Evolutionary conservation across 2,113 vertebrate genomes (phyloP).

Genomic region (Macrotis lagotis): DNA sequence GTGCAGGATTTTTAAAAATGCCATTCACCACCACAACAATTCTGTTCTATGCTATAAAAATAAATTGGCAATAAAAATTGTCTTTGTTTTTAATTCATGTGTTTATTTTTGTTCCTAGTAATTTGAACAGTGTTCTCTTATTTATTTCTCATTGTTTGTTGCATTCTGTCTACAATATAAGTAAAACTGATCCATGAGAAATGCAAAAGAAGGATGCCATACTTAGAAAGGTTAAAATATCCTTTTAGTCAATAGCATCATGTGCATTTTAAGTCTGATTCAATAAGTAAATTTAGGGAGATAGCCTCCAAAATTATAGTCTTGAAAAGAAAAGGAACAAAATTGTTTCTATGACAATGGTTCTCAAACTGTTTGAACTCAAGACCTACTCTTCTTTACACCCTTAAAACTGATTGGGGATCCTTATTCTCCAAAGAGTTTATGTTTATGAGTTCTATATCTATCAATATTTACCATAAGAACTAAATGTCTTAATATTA

Average conservation of each 20-base stretch:
- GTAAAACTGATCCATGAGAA: not conserved
- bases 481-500: not conserved
- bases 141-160: not conserved
- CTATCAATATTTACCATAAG: not conserved
- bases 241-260: constrained; percentile 10
- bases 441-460: not conserved
- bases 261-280: constrained; percentile 18
- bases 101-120: not conserved
- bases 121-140: not conserved
- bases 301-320: not conserved
- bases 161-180: constrained; percentile 13
- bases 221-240: constrained; percentile 27
- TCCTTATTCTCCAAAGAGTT: not conserved
- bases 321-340: constrained; percentile 5
- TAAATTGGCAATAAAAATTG: constrained; percentile 9
- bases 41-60: constrained; percentile 25
- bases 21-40: constrained; percentile 23
- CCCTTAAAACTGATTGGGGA: not conserved
- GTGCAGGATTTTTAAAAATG: constrained; percentile 26
- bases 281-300: constrained; percentile 8
- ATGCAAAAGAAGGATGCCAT: not conserved
- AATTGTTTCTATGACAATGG: not conserved
- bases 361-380: accelerated
- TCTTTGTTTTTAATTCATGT: constrained; percentile 24
- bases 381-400: not conserved